Base-by-base conservation (phyloP, 1,140 invertebrate genomes). In the Panagrolaimus sp. region DNA sequence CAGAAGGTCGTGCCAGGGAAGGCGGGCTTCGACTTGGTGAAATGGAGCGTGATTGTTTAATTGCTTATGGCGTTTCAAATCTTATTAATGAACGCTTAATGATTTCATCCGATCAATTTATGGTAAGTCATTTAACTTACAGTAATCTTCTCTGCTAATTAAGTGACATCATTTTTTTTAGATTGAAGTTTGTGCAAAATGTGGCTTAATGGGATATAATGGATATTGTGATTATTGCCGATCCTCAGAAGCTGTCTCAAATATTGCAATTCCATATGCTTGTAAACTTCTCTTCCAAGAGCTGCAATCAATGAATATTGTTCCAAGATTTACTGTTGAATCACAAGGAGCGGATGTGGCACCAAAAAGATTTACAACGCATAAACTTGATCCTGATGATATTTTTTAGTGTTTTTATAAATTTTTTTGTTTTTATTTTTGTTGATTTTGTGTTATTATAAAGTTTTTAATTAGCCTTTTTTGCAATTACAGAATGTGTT, bases 11-110 rank as follows among this genome's bases (percentile, higher is more conserved):
- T 71, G 91, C 94, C n/a, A 88, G 93, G 38, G 96, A 99, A 83
- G 96, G 96, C 70, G 96, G 96, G 66, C 86, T 99, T 12, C 88
- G 96, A 65, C 87, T 99, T 8, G 96, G 96, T 3, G 96, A 99
- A 86, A 99, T 99, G 96, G 96, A 99, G 83, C 86, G 96, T 21
- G 96, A 99, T 87, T 99, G 96, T 85, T 86, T 99, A 3, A 98
- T 99, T 75, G 94, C 92, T 21, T 98, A 99, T 83, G 96, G 96
- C 17, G 93, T 94, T 1, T 92, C 93, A 82, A 96, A 95, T 91
- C 86, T 98, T 80, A 86, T 99, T 2, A 88, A 96, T 81, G 96
- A 99, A 85, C 88, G 96, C 26, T 86, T 99, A 48, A 97, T 98
- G 94, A 89, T 97, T 70, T 97, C 95, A 0, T 96, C 93, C 83